Percentiles rank a stretch among this genome's conserved stretches.
These are phyloP conservation scores for Xanthorhoe spadicearia DNA, from an alignment of 2,888 invertebrate genomes.

Conservation along the genomic window DNA sequence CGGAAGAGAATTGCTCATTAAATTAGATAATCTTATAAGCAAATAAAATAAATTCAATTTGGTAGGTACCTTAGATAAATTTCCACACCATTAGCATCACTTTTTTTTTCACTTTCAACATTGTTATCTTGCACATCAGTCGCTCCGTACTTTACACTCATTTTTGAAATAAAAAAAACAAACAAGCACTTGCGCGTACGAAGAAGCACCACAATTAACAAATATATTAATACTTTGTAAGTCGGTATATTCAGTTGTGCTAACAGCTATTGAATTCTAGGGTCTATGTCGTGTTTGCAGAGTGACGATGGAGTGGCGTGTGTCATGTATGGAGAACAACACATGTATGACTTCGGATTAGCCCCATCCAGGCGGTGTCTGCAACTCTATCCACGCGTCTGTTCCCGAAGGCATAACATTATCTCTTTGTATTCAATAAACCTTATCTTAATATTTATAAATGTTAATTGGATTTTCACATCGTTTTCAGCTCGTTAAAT, in stretches of 20 bases:
- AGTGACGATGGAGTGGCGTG: slow-evolving; percentile 54
- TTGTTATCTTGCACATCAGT: slow-evolving; percentile 62
- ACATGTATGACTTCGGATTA: slow-evolving; percentile 66
- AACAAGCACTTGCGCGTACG: slow-evolving; percentile 36
- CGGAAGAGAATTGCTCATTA: slow-evolving; percentile 48
- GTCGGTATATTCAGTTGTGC: slow-evolving; percentile 49
- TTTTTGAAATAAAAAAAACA: slow-evolving; percentile 47
- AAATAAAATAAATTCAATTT: slow-evolving; percentile 33
- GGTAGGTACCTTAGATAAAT: slow-evolving; percentile 64
- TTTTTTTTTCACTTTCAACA: slow-evolving; percentile 59
- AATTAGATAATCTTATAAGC: slow-evolving; percentile 49
- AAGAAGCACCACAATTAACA: slow-evolving; percentile 27
- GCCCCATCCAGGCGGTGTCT: slow-evolving; percentile 49
- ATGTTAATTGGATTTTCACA: slow-evolving; percentile 10
- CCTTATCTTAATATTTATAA: neutral
- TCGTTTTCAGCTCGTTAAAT: slow-evolving; percentile 6
- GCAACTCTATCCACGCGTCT: slow-evolving; percentile 34
- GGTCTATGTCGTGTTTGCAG: slow-evolving; percentile 35
- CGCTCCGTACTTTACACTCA: slow-evolving; percentile 75
- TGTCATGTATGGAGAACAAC: slow-evolving; percentile 63
- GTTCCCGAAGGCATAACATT: slow-evolving; percentile 25
- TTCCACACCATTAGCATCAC: slow-evolving; percentile 55
- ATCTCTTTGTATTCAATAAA: neutral
- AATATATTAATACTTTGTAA: slow-evolving; percentile 28
- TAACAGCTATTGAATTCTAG: slow-evolving; percentile 41